These are phyloP conservation scores for Atractosteus spatula DNA, from an alignment of 2,113 vertebrate species.

Conservation along the genomic window DNA sequence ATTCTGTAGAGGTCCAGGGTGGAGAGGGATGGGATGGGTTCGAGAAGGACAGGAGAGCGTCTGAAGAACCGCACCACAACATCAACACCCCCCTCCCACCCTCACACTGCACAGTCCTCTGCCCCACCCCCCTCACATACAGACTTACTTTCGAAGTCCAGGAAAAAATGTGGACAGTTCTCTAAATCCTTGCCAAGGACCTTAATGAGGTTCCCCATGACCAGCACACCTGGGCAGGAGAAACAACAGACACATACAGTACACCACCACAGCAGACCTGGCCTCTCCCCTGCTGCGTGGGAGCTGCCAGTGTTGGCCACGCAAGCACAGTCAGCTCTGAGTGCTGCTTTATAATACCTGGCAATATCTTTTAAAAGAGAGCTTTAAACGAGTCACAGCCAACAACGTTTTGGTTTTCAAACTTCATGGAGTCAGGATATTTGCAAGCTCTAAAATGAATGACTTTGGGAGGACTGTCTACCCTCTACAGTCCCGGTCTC, in stretches of 20 bases:
- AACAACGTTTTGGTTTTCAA: too few species aligned
- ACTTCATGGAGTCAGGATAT: too few species aligned
- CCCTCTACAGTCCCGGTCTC: too few species aligned
- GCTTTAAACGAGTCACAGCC: too few species aligned
- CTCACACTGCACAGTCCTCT: constrained; percentile 30
- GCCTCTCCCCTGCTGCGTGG: too few species aligned
- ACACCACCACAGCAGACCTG: constrained; percentile 2
- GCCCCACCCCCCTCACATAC: constrained; percentile 37
- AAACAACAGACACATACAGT: constrained; percentile 73
- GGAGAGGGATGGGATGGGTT: constrained; percentile 1
- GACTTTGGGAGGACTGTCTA: too few species aligned
- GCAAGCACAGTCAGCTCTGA: too few species aligned
- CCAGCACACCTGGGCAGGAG: constrained; percentile 81
- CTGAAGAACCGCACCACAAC: constrained; percentile 53
- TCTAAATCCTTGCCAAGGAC: constrained; percentile 97
- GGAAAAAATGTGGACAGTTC: constrained; percentile 97
- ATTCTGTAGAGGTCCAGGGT: neutral
- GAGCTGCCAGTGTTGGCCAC: neutral
- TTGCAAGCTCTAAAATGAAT: too few species aligned
- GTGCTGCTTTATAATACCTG: too few species aligned
- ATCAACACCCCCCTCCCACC: constrained; percentile 34
- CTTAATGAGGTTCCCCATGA: constrained; percentile 98
- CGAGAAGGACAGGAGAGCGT: constrained; percentile 54
- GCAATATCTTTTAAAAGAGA: too few species aligned
- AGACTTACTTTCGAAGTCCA: constrained; percentile 98